Conservation (phyloP, 2,888 invertebrate species). For the Steinernema scapterisci region DNA sequence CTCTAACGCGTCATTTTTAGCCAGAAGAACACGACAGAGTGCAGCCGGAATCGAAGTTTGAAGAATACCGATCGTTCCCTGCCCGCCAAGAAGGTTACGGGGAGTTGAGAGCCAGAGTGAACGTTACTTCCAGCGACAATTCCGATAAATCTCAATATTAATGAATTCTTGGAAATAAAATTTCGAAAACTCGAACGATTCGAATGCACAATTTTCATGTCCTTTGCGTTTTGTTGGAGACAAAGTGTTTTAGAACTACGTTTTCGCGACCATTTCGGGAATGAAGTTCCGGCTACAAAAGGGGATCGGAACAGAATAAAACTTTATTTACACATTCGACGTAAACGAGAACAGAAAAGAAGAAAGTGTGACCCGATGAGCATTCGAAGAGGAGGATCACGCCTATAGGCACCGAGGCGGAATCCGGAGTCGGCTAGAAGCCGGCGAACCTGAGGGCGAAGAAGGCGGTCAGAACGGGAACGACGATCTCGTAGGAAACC, state of each 20-base stretch:
- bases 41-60: not conserved
- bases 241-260: too few relatives aligned
- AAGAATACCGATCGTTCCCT: not conserved
- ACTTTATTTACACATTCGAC: constrained; percentile 27
- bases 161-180: too few relatives aligned
- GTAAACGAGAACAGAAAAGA: not conserved
- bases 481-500: not conserved
- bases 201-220: too few relatives aligned
- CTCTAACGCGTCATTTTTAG: not conserved
- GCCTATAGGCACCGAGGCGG: constrained; percentile 4
- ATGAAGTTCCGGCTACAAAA: too few relatives aligned
- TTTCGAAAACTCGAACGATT: too few relatives aligned
- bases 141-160: too few relatives aligned
- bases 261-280: too few relatives aligned
- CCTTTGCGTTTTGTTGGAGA: too few relatives aligned
- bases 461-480: constrained; percentile 1
- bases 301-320: not conserved
- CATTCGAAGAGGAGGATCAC: constrained; percentile 29
- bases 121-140: too few relatives aligned
- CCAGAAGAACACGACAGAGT: not conserved
- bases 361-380: constrained; percentile 21
- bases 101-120: too few relatives aligned
- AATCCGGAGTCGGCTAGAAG: not conserved
- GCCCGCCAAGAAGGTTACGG: too few relatives aligned
- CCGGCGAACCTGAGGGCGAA: constrained; percentile 10